A percentile compares a stretch with the other conserved stretches of the same genome.
Conservation (phyloP, 2,797 vertebrate genomes). For the Mastacembelus armatus region DNA sequence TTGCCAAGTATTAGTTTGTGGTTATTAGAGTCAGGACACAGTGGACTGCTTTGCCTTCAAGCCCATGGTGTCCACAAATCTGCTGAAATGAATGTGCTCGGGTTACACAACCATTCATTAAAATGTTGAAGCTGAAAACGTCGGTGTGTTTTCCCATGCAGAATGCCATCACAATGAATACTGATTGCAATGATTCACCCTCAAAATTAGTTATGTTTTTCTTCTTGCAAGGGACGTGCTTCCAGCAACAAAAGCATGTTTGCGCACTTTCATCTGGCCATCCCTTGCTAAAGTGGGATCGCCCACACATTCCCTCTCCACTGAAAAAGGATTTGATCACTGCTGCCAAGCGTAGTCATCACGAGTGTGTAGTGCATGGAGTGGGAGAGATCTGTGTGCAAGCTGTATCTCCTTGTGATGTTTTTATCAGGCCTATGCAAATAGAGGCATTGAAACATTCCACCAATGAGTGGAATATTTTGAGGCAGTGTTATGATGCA, state of each 20-base stretch:
- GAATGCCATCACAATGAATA: conserved; percentile 59
- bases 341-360: conserved; percentile 64
- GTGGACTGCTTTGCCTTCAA: conserved; percentile 25
- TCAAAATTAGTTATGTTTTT: conserved; percentile 72
- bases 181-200: conserved; percentile 76
- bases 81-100: conserved; percentile 38
- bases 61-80: conserved; percentile 42
- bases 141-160: conserved; percentile 49
- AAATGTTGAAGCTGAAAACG: conserved; percentile 47
- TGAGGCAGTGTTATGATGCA: conserved; percentile 6
- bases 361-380: conserved; percentile 53
- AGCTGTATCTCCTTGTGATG: conserved; percentile 63
- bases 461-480: conserved; percentile 19
- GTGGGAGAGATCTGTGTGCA: conserved; percentile 56
- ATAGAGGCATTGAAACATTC: conserved; percentile 43
- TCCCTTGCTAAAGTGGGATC: conserved; percentile 70
- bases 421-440: conserved; percentile 71
- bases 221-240: conserved; percentile 64
- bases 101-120: conserved; percentile 68
- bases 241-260: conserved; percentile 75
- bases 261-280: conserved; percentile 70
- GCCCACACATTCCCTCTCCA: conserved; percentile 72
- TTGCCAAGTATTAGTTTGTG: conserved; percentile 25
- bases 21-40: conserved; percentile 31
- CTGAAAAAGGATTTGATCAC: conserved; percentile 71